A percentile compares a stretch with the other conserved stretches of the same genome.
These are phyloP conservation scores for Ichneumoninae sp. DNA, from an alignment of 2,888 invertebrate species.

Conservation along the genomic window DNA sequence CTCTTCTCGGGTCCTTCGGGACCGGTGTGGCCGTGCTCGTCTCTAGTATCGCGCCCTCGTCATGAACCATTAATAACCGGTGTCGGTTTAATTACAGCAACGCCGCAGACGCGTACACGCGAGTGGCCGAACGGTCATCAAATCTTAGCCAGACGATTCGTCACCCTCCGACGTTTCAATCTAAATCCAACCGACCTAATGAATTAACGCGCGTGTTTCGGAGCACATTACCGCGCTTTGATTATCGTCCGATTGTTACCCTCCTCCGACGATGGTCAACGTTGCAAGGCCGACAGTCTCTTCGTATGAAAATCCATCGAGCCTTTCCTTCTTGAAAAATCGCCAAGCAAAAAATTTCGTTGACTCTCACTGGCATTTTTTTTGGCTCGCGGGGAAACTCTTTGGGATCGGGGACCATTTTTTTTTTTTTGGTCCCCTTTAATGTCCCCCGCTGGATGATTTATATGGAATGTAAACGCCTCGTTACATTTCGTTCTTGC, in stretches of 20 bases:
- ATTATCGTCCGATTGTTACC: constrained; percentile 24
- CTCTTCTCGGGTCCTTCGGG: constrained; percentile 44
- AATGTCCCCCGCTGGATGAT: neutral
- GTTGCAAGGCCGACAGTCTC: neutral
- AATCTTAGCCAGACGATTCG: constrained; percentile 74
- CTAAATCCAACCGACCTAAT: constrained; percentile 75
- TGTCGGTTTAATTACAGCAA: constrained; percentile 65
- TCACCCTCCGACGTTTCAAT: constrained; percentile 80
- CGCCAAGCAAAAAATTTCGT: neutral
- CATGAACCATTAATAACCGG: constrained; percentile 66
- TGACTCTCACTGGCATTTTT: no score
- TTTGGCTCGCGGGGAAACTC: no score
- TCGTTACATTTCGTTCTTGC: constrained; percentile 30
- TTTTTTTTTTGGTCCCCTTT: neutral
- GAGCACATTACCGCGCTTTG: constrained; percentile 31
- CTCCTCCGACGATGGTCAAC: neutral
- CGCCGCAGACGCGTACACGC: constrained; percentile 46
- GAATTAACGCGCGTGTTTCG: constrained; percentile 68
- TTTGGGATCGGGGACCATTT: no score
- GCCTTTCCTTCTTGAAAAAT: neutral
- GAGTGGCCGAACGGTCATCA: constrained; percentile 53
- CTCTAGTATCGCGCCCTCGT: constrained; percentile 44
- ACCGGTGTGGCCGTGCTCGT: constrained; percentile 28
- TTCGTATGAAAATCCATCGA: neutral
- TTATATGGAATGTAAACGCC: constrained; percentile 40